Conservation (phyloP, 1,140 invertebrate species). For the Drosophila nigromelanica region DNA sequence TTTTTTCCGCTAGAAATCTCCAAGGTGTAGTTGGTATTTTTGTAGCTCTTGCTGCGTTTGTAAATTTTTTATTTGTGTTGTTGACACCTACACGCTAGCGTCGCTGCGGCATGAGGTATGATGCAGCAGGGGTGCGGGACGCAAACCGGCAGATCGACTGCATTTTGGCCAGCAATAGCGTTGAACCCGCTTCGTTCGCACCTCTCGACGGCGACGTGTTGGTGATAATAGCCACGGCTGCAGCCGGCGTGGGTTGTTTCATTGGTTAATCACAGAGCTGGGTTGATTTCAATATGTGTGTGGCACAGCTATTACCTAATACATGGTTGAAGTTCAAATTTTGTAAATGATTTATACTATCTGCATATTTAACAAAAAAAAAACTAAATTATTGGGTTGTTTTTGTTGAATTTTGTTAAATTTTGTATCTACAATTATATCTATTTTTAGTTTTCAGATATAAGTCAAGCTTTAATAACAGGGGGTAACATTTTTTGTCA, state of each 20-base stretch:
- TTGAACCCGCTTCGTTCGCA: constrained; percentile 65
- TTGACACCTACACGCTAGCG: constrained; percentile 73
- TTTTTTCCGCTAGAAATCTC: constrained; percentile 57
- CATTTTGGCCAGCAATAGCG: constrained; percentile 54
- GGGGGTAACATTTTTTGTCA: too few relatives aligned
- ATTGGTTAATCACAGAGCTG: constrained; percentile 42
- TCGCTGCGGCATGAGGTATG: constrained; percentile 8
- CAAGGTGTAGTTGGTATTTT: constrained; percentile 39
- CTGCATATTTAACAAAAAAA: too few relatives aligned
- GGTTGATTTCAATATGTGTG: constrained; percentile 9
- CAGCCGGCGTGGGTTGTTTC: constrained; percentile 65
- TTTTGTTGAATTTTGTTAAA: too few relatives aligned
- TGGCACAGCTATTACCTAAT: constrained; percentile 21
- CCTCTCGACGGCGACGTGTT: constrained; percentile 48
- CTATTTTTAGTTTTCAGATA: too few relatives aligned
- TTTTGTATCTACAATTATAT: too few relatives aligned
- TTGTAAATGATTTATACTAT: constrained; percentile 6
- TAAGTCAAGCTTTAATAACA: too few relatives aligned
- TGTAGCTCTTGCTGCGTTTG: constrained; percentile 6
- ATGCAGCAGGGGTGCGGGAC: constrained; percentile 8
- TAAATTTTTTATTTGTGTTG: constrained; percentile 32
- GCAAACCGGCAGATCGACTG: constrained; percentile 20
- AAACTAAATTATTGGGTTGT: too few relatives aligned
- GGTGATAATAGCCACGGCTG: constrained; percentile 52
- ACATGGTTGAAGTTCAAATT: constrained; percentile 39